Evolutionary conservation across 2,797 vertebrate species (phyloP), one percentile per base, ranked within the genome.

Genomic region (Liasis olivaceus): DNA sequence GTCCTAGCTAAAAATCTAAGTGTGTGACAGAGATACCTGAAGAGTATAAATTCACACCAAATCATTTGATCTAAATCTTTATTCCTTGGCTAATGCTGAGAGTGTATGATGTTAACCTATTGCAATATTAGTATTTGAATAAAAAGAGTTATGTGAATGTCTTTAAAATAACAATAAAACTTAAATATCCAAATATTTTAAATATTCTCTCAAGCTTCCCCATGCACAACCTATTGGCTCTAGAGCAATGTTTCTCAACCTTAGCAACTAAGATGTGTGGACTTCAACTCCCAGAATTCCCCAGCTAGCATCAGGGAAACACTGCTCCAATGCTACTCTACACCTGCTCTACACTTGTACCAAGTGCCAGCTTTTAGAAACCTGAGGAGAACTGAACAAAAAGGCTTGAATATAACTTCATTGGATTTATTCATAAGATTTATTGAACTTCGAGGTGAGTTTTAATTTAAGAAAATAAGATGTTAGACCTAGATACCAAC

Each of bases 401-500:
- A 26, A 64, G 56, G 1, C 66, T 31, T 66, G 26, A 58, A 66
- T 89, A 51, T 87, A 91, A 2, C 69, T 58, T 90, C 88, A 63
- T 69, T 84, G 13, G 66, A 51, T 84, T 51, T 88, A 36, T 89
- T 90, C 91, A 72, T 47, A 63, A 89, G 56, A 13, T 0, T 42
- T 77, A 77, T 11, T 77, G 36, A 77, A 51, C 72, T 11, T 81
- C 24, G 8, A 42, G 20, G 72, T 17, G 31, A 72, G 13, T 0
- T 24, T 59, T 0, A 1, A 24, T 60, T 3, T 1, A 1, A 2
- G 8, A 86, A 85, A 60, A 17, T 58, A 51, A 59, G 69, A 15
- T 0, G 0, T 28, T 13, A 31, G 77, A 17, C 62, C 63, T 31
- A 20, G 2, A 0, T 20, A 22, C 17, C 64, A 15, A 20, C 2